A percentile compares a stretch with the other conserved stretches of the same genome.
These are phyloP conservation scores for Volucella bombylans DNA, from an alignment of 2,888 invertebrate species.

Conservation along the genomic window DNA sequence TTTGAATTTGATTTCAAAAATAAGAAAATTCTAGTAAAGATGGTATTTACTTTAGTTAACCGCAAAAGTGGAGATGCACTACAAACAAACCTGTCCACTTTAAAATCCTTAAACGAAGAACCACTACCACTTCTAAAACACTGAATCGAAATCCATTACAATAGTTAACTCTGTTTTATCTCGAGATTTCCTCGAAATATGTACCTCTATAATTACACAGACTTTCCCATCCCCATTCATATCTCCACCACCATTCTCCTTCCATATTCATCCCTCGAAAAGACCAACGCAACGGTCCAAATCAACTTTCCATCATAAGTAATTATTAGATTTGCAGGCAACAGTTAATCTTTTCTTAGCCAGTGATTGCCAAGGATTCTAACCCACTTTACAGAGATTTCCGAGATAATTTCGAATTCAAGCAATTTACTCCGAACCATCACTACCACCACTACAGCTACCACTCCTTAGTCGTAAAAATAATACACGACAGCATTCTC, in stretches of 20 bases:
- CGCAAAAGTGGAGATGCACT: too few species aligned
- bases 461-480: not conserved
- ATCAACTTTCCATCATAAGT: constrained; percentile 29
- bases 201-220: not conserved
- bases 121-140: too few species aligned
- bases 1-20: too few species aligned
- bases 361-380: constrained; percentile 4
- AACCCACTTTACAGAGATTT: not conserved
- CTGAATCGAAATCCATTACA: too few species aligned
- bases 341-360: constrained; percentile 24
- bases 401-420: constrained; percentile 37
- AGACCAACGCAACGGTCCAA: constrained; percentile 2
- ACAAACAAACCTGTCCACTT: too few species aligned
- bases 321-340: not conserved
- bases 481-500: constrained; percentile 1
- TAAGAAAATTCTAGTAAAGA: too few species aligned
- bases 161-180: not conserved
- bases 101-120: too few species aligned
- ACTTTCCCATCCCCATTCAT: not conserved
- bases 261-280: not conserved
- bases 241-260: not conserved
- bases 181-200: not conserved
- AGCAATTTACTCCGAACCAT: constrained; percentile 31
- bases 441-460: too few species aligned
- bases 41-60: too few species aligned